A percentile compares a stretch with the other conserved stretches of the same genome.
These are phyloP conservation scores for Formica selysi DNA, from an alignment of 1,140 invertebrate genomes.

Conservation along the genomic window DNA sequence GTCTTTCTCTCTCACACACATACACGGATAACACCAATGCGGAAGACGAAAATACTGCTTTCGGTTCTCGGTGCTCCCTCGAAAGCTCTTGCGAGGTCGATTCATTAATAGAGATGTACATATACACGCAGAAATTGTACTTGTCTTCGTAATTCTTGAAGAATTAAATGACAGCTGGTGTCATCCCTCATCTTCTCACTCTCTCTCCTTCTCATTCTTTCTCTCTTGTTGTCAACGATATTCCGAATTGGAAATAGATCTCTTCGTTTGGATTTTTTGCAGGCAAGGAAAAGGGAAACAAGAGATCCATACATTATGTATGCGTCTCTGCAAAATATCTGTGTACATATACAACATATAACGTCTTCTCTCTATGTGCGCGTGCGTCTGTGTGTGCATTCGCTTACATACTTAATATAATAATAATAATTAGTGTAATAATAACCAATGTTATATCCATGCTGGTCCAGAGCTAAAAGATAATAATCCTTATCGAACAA, in stretches of 20 bases:
- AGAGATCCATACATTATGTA: slow-evolving; percentile 10
- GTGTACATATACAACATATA: slow-evolving; percentile 46
- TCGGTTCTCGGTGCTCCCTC: slow-evolving; percentile 67
- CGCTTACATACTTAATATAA: slow-evolving; percentile 69
- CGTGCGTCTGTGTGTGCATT: slow-evolving; percentile 65
- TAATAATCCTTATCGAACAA: slow-evolving; percentile 77
- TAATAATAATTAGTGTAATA: slow-evolving; percentile 69
- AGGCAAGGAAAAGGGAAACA: neutral
- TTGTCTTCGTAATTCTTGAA: neutral
- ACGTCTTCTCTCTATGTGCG: slow-evolving; percentile 69
- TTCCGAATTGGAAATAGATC: slow-evolving; percentile 32
- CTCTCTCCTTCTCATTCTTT: neutral
- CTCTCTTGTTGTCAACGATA: neutral
- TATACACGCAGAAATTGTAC: slow-evolving; percentile 32
- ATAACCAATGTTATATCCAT: slow-evolving; percentile 73
- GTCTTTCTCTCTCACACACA: slow-evolving; percentile 34
- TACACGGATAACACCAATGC: slow-evolving; percentile 64
- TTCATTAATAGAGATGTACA: slow-evolving; percentile 14
- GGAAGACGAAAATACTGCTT: slow-evolving; percentile 76
- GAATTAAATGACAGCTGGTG: neutral
- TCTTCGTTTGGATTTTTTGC: neutral
- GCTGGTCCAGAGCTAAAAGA: slow-evolving; percentile 77
- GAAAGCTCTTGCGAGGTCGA: slow-evolving; percentile 43
- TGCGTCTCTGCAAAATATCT: neutral
- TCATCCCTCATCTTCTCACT: slow-evolving; percentile 14